Base-by-base conservation (phyloP, 2,888 invertebrate species). In the Bombylius discolor region DNA sequence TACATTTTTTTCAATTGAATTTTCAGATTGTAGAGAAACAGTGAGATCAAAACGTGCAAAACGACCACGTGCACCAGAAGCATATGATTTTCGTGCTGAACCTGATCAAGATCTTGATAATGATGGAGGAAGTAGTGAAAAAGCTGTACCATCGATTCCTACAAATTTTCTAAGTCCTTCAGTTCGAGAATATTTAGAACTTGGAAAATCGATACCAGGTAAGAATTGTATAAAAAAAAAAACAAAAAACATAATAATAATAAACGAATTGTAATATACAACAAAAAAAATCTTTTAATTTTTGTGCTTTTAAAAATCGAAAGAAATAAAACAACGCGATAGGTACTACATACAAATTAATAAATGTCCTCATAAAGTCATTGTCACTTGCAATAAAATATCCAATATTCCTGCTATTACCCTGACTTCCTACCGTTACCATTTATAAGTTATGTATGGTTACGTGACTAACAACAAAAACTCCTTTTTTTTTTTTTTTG, bases 201-300 rank as follows among this genome's bases (percentile, higher is more conserved):
- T 90, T 63, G 90, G 90, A 66, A 89, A 89, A 81, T 89, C 89
- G 61, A 89, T 90, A 77, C 90, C 90, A 66, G 89, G 90, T 89
- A 77, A 77, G 78, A 4, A 42, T 11, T 11, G 5, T 11, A 11
- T 42, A 6, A 11, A 42, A 42, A 42, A 42, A 7, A 42, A 42
- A 42, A 42, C 1, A 5, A 42, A 42, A 42, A 42, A 42, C 4
- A 42, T n/a, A 36, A 36, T 1, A 4, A 36, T 23, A 23, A 23
- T 23, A 23, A 23, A 23, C 23, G 3, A 23, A 23, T 23, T 23
- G 23, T 23, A 23, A 23, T 23, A 3, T 3, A 23, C 3, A 23
- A 1, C 1, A 23, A 23, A 23, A 23, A 23, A 23, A 23, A 23
- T 23, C 23, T 23, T 23, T 23, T 23, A 23, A 23, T 23, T 23